Evolutionary conservation across 2,888 invertebrate genomes (phyloP), one percentile per base, ranked within the genome.

Genomic region (Nomada fabriciana): DNA sequence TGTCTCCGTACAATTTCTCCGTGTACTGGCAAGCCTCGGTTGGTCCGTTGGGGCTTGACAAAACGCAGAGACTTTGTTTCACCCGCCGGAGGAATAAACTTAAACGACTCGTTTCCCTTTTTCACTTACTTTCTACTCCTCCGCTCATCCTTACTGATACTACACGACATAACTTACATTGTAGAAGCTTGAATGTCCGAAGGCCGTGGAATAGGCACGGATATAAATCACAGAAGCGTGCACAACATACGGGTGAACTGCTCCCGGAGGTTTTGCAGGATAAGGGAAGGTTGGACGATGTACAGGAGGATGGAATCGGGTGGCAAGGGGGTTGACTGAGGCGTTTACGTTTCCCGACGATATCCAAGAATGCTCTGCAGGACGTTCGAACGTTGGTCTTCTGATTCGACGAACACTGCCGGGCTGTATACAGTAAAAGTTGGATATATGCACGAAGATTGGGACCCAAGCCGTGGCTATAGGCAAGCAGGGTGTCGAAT

Each of bases 31-130:
- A 36, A 36, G 36, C 36, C 36, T 36, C 9, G 36, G 0, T 36
- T 36, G 36, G 36, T 36, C 36, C 50, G n/a, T 29, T 7, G 42
- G 18, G 47, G 29, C 36, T 36, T 36, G 36, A 36, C 36, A 36
- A 36, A 36, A 7, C 25, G 25, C 25, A 7, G 53, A 1, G 63
- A 53, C 68, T 71, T 77, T 72, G 83, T 83, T 81, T 72, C 74
- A 59, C 25, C n/a, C 70, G 20, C 25, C 47, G 68, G 53, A 25
- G 63, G 55, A 78, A 82, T 77, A 83, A 83, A 83, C 69, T 59
- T n/a, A 1, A 70, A 72, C 80, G 59, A 65, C 65, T 52, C 20
- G 15, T 7, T 57, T 25, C 50, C 47, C 29, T 50, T 55, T 59
- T 57, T 68, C 70, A 43, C 55, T 74, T 59, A 70, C 59, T 47